Evolutionary conservation across 2,888 invertebrate species (phyloP), one percentile per base, ranked within the genome.

Genomic region (Nomada flava): DNA sequence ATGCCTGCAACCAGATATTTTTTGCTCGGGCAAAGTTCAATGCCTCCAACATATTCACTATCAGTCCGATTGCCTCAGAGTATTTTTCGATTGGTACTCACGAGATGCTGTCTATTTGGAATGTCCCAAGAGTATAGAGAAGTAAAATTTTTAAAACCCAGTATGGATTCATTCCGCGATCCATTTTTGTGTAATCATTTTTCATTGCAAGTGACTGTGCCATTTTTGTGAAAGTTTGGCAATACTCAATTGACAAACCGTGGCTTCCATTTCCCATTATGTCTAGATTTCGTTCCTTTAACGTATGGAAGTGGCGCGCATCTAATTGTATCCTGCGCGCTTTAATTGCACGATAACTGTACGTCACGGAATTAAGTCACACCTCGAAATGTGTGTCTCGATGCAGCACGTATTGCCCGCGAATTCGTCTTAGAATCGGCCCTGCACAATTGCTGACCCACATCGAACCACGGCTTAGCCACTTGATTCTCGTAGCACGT

Each of bases 361-460:
- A 55, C 18, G 75, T 53, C 29, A n/a, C 2, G n/a, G 44, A 77
- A 77, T 62, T 55, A 50, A 76, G 47, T 60, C 60, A 42, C 55
- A 42, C 50, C 13, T 47, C 15, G 23, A 69, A 79, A 79, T 59
- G 63, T 69, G 64, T 60, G 64, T 23, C 64, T 70, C 65, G 59
- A 26, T 62, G 36, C 11, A 57, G 60, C 47, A 73, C 55, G 53
- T 63, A 62, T 18, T 11, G 4, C 0, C 26, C 13, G 10, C 3
- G 23, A 26, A 29, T 18, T 47, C 9, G 57, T 55, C 52, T 68
- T 72, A 79, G 75, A 70, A 83, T 83, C 60, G 68, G 53, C 57
- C 55, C 76, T 65, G 75, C 57, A 55, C 79, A 72, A 82, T 78
- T 62, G 62, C 23, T 69, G 85, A 83, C 87, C 87, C 75, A 87